Evolutionary conservation across 1,140 invertebrate genomes (phyloP), one percentile per base, ranked within the genome.

Genomic region (Antheraea mylitta): DNA sequence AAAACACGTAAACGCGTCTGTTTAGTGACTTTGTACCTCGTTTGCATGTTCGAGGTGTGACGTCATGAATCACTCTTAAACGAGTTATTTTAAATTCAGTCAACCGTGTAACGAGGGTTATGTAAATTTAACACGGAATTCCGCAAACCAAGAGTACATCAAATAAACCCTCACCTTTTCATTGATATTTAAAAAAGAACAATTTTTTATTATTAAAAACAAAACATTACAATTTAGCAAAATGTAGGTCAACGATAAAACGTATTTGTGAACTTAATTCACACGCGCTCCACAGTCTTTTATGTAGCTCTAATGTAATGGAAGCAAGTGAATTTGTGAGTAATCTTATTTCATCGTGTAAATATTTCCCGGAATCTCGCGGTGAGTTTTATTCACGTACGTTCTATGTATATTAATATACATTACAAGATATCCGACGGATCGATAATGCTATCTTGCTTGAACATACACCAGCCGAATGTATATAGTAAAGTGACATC

Each of bases 311-410:
- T 72, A 64, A 69, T 69, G 67, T 69, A 64, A 69, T 72, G 63
- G 64, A 69, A 72, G 42, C 45, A 38, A 72, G 64, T 66, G 63
- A 69, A 66, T 72, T 72, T 69, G 58, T 53, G 71, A 69, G 71
- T 69, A 72, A 72, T 72, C 71, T 58, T 59, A 67, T 72, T 72
- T 36, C 19, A 61, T 48, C 18, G 66, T 61, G 62, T 45, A 61
- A 68, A 66, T 65, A 68, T 68, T 48, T 45, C 58, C 38, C 63
- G 16, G 38, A 64, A 45, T n/a, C 63, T 45, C 63, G 36, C 37
- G 38, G 13, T 36, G 18, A n/a, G 18, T 38, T 38, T 64, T 38
- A 38, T 64, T 8, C 38, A 10, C 42, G 36, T 38, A 42, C 37
- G 36, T 36, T 42, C 7, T 42, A 30, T 30, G 22, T 18, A 37